A percentile compares a stretch with the other conserved stretches of the same genome.
These are phyloP conservation scores for Hydrochoerus hydrochaeris DNA, from an alignment of 2,113 vertebrate genomes.

Conservation along the genomic window DNA sequence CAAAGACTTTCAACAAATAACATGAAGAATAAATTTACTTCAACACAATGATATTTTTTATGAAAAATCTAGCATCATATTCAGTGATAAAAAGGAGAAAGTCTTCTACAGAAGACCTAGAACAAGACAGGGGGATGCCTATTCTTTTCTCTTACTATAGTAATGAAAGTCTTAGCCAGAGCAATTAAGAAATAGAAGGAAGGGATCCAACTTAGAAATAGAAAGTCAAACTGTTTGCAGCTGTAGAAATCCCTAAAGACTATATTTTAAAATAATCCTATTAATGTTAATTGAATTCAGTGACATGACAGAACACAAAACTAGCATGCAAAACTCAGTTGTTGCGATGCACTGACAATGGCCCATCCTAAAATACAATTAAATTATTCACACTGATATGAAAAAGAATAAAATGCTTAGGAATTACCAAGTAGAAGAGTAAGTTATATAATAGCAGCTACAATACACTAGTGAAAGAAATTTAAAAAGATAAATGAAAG, in stretches of 20 bases:
- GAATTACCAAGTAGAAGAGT: neutral
- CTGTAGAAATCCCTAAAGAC: neutral
- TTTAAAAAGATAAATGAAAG: neutral
- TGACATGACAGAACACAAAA: neutral
- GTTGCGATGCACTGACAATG: neutral
- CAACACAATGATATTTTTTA: neutral
- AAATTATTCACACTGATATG: neutral
- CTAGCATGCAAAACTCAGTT: neutral
- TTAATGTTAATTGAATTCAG: neutral
- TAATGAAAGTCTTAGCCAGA: neutral
- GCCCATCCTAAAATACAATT: neutral
- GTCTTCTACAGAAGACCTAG: neutral
- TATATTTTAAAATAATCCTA: neutral
- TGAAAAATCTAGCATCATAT: neutral
- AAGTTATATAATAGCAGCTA: neutral
- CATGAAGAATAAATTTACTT: neutral
- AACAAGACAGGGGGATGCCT: neutral
- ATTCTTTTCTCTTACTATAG: neutral
- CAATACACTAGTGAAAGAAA: neutral
- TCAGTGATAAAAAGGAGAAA: neutral
- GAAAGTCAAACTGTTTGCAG: neutral
- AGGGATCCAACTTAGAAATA: neutral
- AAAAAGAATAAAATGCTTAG: neutral
- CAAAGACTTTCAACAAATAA: neutral
- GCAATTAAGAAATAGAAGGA: neutral